These are phyloP conservation scores for Euzophera pinguis DNA, from an alignment of 2,888 invertebrate genomes.

Conservation along the genomic window DNA sequence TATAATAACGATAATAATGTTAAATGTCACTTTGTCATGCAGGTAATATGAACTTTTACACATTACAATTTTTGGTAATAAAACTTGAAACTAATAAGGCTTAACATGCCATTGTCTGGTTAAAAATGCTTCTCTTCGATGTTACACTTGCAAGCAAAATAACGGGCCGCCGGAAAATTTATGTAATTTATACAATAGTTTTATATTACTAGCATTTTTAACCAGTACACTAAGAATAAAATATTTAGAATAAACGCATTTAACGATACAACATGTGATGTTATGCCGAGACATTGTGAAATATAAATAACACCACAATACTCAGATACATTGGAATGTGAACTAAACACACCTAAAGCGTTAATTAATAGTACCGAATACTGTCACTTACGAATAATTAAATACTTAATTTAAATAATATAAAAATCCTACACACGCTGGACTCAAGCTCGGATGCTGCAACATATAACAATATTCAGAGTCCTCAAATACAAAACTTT, in stretches of 20 bases:
- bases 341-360: constrained; percentile 61
- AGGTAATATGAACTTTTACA: constrained; percentile 54
- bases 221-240: constrained; percentile 19
- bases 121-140: background rate
- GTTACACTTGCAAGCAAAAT: background rate
- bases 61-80: constrained; percentile 49
- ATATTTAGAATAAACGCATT: constrained; percentile 26
- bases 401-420: constrained; percentile 58
- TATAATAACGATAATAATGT: constrained; percentile 39
- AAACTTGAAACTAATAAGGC: constrained; percentile 47
- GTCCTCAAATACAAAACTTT: background rate
- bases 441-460: constrained; percentile 23
- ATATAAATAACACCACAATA: constrained; percentile 18
- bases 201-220: background rate
- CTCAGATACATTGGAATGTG: constrained; percentile 64
- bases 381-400: constrained; percentile 55
- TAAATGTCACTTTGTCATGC: constrained; percentile 64
- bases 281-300: constrained; percentile 36
- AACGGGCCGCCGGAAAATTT: background rate
- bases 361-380: constrained; percentile 63
- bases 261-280: constrained; percentile 37
- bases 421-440: constrained; percentile 43
- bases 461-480: constrained; percentile 15
- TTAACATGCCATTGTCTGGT: constrained; percentile 17
- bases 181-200: background rate